Evolutionary conservation across 2,113 vertebrate genomes (phyloP), one percentile per base, ranked within the genome.

Genomic region (Archocentrus centrarchus): DNA sequence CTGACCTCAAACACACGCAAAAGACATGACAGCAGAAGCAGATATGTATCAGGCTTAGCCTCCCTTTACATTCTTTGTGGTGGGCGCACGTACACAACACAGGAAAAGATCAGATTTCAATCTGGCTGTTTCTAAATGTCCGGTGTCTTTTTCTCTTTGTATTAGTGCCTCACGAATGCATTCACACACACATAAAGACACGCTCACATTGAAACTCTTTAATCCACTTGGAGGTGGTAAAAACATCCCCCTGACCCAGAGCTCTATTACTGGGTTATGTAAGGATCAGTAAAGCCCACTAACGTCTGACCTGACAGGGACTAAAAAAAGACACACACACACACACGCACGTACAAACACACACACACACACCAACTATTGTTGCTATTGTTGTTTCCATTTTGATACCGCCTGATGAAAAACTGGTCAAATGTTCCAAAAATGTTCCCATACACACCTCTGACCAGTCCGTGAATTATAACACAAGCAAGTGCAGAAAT

Each of bases 221-320:
- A 78, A 91, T 81, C 91, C 80, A 77, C 35, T 79, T 82, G 53
- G 83, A 86, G 84, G 81, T 78, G 39, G 79, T 84, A 60, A 88
- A 90, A 89, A 88, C 86, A 89, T 83, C 87, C 87, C 89, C 83
- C 82, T 47, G 47, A 89, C 81, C 84, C 77, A 86, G 37, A 88
- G 89, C 91, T 91, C 90, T 85, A 79, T 93, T 92, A 89, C 89
- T 83, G 58, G 75, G 86, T 94, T 94, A 95, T 88, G 86, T 89
- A 94, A 94, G 92, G 68, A 70, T 83, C 81, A 80, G 58, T 83
- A 83, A 85, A 87, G 86, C 86, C 86, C 80, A 85, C 84, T 81
- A 55, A 81, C 62, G 59, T 60, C 79, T 81, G 85, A 91, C 87
- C 82, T 86, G 77, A 84, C 83, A 87, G 70, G 80, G 59, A 83